Percentiles rank a stretch among this genome's conserved stretches.
phyloP scores from a whole-genome alignment of 37 sponge, comb jelly and placozoan genomes.

The Oopsacas minuta region DNA sequence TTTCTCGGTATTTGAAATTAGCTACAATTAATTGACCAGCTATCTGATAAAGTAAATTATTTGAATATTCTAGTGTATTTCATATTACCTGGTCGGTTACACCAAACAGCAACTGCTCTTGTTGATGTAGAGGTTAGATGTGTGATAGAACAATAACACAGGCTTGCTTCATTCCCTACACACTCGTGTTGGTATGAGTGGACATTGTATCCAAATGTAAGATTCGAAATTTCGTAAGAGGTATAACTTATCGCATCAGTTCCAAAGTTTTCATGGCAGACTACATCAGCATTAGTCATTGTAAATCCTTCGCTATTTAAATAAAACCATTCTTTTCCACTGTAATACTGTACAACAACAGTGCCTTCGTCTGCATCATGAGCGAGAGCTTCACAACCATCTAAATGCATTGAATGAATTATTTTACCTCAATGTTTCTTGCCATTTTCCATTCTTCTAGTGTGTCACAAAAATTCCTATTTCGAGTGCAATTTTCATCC shows the following conservation, averaged over 20 bases:
- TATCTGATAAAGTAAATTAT: too few relatives aligned
- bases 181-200: neutral
- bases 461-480: too few relatives aligned
- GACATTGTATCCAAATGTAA: neutral
- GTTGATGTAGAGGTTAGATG: neutral
- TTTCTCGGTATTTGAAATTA: too few relatives aligned
- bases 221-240: neutral
- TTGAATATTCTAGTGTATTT: too few relatives aligned
- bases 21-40: too few relatives aligned
- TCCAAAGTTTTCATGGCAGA: conserved; percentile 6
- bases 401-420: too few relatives aligned
- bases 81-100: neutral
- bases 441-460: too few relatives aligned
- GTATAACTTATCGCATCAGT: neutral
- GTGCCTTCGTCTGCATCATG: neutral
- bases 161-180: neutral
- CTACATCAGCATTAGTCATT: neutral
- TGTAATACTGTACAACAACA: neutral
- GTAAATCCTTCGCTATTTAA: neutral
- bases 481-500: too few relatives aligned
- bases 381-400: neutral
- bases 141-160: neutral
- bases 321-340: neutral
- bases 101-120: neutral
- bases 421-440: too few relatives aligned